Evolutionary conservation across 2,113 vertebrate species (phyloP).

Genomic region (Ammospiza caudacuta): DNA sequence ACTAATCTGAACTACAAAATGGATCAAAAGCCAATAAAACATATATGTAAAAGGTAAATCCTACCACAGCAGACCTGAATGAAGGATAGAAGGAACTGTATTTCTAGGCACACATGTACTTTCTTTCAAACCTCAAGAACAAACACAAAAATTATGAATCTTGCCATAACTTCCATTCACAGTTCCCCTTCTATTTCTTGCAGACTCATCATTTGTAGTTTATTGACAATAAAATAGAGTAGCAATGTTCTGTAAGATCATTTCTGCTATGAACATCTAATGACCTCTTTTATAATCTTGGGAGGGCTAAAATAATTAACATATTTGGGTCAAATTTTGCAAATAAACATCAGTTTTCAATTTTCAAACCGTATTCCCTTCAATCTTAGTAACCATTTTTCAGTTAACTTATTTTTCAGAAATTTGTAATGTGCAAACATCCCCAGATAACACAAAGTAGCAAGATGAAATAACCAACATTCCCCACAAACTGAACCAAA

Average conservation of each 20-base stretch:
- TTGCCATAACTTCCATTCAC: neutral
- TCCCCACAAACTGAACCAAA: neutral
- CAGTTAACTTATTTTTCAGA: neutral
- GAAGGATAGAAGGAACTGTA: neutral
- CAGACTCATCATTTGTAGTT: neutral
- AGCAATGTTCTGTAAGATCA: neutral
- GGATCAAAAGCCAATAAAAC: neutral
- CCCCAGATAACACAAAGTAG: neutral
- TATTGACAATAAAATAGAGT: neutral
- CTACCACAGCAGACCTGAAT: neutral
- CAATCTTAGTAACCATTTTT: neutral
- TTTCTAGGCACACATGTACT: rapidly evolving
- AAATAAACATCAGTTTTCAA: neutral
- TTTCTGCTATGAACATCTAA: neutral
- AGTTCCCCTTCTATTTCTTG: neutral
- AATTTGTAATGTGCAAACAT: neutral
- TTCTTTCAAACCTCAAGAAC: neutral
- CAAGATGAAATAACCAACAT: neutral
- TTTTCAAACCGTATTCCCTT: neutral
- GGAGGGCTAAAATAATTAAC: neutral
- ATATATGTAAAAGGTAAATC: neutral
- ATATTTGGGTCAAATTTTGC: neutral
- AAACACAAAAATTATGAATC: neutral
- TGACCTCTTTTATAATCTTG: neutral
- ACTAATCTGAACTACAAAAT: neutral